phyloP scores from a whole-genome alignment of 2,113 vertebrate genomes.

The Heliornis fulica region DNA sequence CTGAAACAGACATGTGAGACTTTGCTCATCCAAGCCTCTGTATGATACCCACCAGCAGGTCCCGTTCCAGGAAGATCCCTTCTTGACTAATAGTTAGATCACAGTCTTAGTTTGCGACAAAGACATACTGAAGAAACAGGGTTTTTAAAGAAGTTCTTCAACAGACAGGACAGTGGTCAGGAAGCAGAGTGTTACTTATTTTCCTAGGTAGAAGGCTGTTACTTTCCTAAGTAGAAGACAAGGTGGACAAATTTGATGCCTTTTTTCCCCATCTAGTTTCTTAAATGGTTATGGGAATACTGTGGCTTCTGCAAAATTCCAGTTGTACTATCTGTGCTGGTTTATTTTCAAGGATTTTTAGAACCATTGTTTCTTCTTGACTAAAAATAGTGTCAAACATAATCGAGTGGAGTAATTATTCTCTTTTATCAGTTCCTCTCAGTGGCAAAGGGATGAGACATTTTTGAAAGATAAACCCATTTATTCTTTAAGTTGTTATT shows the following conservation, averaged over 20 bases:
- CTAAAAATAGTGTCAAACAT: neutral
- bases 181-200: neutral
- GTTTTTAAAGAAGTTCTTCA: neutral
- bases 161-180: neutral
- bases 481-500: neutral
- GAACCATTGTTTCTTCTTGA: neutral
- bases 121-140: neutral
- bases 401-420: neutral
- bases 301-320: neutral
- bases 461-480: neutral
- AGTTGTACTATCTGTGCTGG: neutral
- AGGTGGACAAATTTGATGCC: neutral
- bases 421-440: neutral
- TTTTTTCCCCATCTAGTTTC: neutral
- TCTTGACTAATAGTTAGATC: neutral
- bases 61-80: neutral
- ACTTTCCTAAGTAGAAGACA: neutral
- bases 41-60: neutral
- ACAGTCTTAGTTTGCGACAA: neutral
- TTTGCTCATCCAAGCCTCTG: neutral
- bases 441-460: neutral
- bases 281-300: neutral
- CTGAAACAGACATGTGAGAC: constrained; percentile 38
- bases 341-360: neutral
- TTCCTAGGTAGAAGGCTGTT: neutral